Conservation (phyloP, 2,113 vertebrate species). For the Thamnophis sirtalis region DNA sequence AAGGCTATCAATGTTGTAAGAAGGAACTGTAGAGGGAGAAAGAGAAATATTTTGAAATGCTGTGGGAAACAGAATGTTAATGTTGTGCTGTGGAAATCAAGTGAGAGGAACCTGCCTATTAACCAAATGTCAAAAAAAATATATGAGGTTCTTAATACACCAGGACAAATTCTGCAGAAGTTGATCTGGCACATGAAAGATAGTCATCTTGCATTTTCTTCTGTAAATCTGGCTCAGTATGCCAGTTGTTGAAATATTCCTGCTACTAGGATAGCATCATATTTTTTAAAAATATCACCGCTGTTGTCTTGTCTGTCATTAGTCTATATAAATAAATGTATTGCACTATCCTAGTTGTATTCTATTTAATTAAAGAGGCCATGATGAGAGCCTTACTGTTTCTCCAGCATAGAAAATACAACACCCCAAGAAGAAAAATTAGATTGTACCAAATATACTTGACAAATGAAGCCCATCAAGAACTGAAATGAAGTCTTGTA, state of each 20-base stretch:
- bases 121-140: conserved; percentile 14
- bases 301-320: conserved; percentile 36
- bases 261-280: conserved; percentile 47
- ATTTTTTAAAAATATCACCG: conserved; percentile 46
- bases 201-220: conserved; percentile 35
- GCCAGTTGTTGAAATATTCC: conserved; percentile 38
- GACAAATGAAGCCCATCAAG: conserved; percentile 41
- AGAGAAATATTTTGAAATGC: background rate
- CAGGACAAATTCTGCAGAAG: conserved; percentile 32
- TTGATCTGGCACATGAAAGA: conserved; percentile 38
- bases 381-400: conserved; percentile 49
- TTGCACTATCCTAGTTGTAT: conserved; percentile 50
- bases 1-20: conserved; percentile 11
- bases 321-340: conserved; percentile 28
- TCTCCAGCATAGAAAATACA: conserved; percentile 37
- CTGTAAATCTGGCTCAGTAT: conserved; percentile 45
- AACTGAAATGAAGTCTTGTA: conserved; percentile 41
- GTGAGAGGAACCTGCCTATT: conserved; percentile 19
- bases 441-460: conserved; percentile 11
- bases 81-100: conserved; percentile 6
- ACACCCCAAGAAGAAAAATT: conserved; percentile 45
- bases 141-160: conserved; percentile 22
- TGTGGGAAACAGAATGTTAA: background rate
- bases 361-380: conserved; percentile 56
- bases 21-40: background rate